Conservation (phyloP, 2,113 vertebrate genomes). For the Nesogale talazaci region DNA sequence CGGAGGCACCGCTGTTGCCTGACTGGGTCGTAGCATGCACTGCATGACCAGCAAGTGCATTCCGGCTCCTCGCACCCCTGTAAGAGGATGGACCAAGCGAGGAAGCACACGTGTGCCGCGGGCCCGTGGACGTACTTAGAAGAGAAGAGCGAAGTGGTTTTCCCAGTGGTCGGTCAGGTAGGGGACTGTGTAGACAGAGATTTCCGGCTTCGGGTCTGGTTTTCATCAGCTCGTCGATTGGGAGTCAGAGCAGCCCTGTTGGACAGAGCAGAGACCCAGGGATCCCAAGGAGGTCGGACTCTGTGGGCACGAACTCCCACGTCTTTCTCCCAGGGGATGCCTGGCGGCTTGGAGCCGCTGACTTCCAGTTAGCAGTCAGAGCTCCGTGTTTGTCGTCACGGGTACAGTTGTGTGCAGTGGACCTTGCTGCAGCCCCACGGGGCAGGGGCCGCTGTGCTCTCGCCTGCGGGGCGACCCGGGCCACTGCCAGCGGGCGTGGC, state of each 20-base stretch:
- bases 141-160: background rate
- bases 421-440: too few relatives aligned
- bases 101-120: background rate
- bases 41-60: too few relatives aligned
- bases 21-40: too few relatives aligned
- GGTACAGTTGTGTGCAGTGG: background rate
- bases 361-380: background rate
- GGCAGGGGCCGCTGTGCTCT: background rate
- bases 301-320: background rate
- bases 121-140: background rate
- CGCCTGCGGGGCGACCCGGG: background rate
- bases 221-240: background rate
- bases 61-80: too few relatives aligned
- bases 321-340: background rate
- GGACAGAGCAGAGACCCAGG: background rate
- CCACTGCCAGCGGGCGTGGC: background rate
- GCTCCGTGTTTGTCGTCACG: constrained; percentile 37
- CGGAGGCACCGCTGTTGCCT: too few relatives aligned
- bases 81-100: background rate
- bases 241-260: background rate
- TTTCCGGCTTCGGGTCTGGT: background rate
- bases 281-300: background rate
- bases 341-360: background rate
- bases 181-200: background rate
- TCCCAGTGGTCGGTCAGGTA: background rate